Percentiles rank a stretch among this genome's conserved stretches.
Conservation (phyloP, 2,113 vertebrate species). For the Oenanthe melanoleuca region DNA sequence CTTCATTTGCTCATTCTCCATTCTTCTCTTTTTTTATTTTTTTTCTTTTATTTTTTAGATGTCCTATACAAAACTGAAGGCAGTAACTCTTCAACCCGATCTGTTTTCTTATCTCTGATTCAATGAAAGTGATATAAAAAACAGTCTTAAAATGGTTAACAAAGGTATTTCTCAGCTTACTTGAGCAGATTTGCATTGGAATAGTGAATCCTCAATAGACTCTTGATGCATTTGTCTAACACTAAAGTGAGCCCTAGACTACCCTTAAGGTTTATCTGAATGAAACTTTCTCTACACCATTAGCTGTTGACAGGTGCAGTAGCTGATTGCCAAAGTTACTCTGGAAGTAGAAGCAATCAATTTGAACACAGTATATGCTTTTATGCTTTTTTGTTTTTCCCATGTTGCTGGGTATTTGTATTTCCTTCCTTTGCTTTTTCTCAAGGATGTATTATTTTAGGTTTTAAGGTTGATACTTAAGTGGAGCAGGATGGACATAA, state of each 20-base stretch:
- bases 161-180: neutral
- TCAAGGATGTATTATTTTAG: neutral
- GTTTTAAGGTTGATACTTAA: neutral
- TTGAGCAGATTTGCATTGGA: neutral
- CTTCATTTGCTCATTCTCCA: neutral
- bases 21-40: too few species aligned
- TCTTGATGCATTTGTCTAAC: neutral
- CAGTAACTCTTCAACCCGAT: neutral
- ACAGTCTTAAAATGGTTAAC: neutral
- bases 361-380: neutral
- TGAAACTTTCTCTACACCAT: neutral
- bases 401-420: neutral
- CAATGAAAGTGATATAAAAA: neutral
- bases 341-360: neutral
- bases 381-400: neutral
- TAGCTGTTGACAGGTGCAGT: neutral
- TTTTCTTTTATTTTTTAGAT: neutral
- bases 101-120: neutral
- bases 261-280: neutral
- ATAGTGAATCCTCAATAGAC: neutral
- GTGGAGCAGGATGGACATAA: neutral
- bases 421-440: neutral
- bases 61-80: neutral
- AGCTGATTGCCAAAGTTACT: neutral
- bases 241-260: neutral